Percentiles rank a stretch among this genome's conserved stretches.
Evolutionary conservation across 2,113 vertebrate genomes (phyloP).

Genomic region (Gavia stellata): DNA sequence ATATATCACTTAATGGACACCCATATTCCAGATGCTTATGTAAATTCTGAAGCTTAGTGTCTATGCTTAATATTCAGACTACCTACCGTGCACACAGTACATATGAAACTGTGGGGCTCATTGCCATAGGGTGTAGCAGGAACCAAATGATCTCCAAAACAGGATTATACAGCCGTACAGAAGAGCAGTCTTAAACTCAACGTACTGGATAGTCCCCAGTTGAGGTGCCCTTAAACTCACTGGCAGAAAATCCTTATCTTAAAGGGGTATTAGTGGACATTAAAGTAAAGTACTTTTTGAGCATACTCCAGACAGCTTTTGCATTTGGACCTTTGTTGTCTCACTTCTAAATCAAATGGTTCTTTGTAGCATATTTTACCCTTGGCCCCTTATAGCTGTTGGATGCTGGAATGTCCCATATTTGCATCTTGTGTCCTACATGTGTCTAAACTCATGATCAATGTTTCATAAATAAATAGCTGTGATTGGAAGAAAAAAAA

Average conservation of each 20-base stretch:
- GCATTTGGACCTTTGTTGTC: not conserved
- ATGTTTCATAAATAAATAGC: not conserved
- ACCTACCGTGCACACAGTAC: not conserved
- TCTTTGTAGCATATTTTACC: not conserved
- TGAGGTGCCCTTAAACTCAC: not conserved
- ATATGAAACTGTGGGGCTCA: not conserved
- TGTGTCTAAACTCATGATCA: not conserved
- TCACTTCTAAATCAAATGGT: not conserved
- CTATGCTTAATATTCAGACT: not conserved
- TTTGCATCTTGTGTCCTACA: not conserved
- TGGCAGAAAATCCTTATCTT: not conserved
- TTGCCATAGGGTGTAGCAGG: not conserved
- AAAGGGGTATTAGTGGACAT: not conserved
- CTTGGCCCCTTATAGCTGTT: not conserved
- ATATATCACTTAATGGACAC: not conserved
- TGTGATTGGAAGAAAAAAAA: not conserved
- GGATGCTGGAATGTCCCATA: not conserved
- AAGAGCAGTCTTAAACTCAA: not conserved
- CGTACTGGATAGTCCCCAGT: not conserved
- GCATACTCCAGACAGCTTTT: not conserved
- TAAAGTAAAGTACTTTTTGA: not conserved
- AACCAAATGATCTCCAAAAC: not conserved
- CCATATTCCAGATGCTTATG: not conserved
- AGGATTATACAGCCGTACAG: not conserved
- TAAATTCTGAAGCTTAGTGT: not conserved